Percentiles rank a stretch among this genome's conserved stretches.
phyloP scores from a whole-genome alignment of 2,113 vertebrate species.

The Sus scrofa region T2T-Sscrofa CM000824.6:142378001-142378500 shows the following conservation, averaged over 20 bases:
- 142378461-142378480: background rate
- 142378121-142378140: background rate
- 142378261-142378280: background rate
- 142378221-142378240: background rate
- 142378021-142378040: background rate
- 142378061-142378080: background rate
- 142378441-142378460: background rate
- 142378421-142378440: background rate
- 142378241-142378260: background rate
- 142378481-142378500: background rate
- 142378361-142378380: background rate
- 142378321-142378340: background rate
- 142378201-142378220: background rate
- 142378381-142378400: background rate
- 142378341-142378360: background rate
- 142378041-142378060: background rate
- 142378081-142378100: background rate
- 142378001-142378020: background rate
- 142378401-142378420: background rate
- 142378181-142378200: background rate
- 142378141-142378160: background rate
- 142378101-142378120: background rate
- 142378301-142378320: background rate
- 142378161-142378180: background rate
- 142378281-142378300: background rate